Base-by-base conservation (phyloP, 2,888 invertebrate species). In the Zygogramma bicolorata region DNA sequence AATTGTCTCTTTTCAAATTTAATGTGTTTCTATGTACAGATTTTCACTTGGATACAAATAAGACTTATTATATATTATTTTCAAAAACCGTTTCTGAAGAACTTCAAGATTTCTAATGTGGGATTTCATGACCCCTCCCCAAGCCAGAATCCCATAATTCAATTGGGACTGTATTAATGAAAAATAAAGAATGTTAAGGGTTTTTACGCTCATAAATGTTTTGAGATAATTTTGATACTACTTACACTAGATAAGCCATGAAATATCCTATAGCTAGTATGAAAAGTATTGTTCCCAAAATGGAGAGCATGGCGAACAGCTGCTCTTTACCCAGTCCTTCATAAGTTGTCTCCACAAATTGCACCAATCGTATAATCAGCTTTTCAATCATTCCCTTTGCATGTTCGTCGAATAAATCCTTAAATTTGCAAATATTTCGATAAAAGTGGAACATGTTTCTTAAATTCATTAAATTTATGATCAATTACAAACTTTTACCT, bases 321-420 rank as follows among this genome's bases (percentile, higher is more conserved):
- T 95, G 95, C 80, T 95, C 94, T 68, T 92, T 91, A 68, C 93
- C 92, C 70, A 96, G 88, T 82, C 92, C 93, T 68, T 93, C 93
- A 61, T 92, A 90, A 25, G 94, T 88, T 78, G 93, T 92, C 84
- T 95, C 94, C 63, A 92, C 89, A 82, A 93, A 90, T 80, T 93
- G 89, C 38, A 92, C 87, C 62, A 93, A 86, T 81, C 90, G 91
- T 66, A 90, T 90, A 75, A 93, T 88, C 62, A 94, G 91, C 80
- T 92, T 91, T 78, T 93, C 92, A 69, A 94, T 88, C 63, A 93
- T 89, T 61, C 94, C 92, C 81, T 91, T 90, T 0, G 93, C 93
- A 79, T 94, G 93, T 85, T 95, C 95, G 86, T 95, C 95, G 18
- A 93, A 88, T 65, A 95, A 85, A 85, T 94, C 94, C 92, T 94